Percentiles rank a stretch among this genome's conserved stretches.
phyloP scores from a whole-genome alignment of 2,113 vertebrate species.

The Seriola dumerili region DNA sequence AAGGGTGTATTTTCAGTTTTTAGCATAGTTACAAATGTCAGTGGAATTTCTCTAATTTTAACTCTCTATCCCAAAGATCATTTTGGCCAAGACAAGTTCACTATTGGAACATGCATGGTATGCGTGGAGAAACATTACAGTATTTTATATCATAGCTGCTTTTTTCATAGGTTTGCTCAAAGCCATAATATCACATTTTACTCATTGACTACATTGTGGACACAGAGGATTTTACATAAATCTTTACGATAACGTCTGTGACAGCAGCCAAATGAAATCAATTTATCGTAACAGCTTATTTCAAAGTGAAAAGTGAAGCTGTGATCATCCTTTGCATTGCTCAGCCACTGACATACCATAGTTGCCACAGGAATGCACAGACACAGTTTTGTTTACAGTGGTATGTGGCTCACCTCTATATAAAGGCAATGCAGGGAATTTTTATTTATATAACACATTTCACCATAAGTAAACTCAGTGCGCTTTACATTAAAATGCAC shows the following conservation, averaged over 20 bases:
- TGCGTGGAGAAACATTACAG: background rate
- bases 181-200: background rate
- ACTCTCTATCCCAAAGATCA: background rate
- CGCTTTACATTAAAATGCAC: background rate
- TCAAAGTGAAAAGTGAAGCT: background rate
- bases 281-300: constrained; percentile 20
- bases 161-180: too few species aligned
- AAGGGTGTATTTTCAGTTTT: background rate
- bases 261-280: background rate
- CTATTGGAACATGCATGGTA: background rate
- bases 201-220: background rate
- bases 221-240: background rate
- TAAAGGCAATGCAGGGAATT: background rate
- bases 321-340: constrained; percentile 1
- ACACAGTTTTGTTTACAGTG: constrained; percentile 34
- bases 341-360: constrained; percentile 15
- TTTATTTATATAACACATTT: constrained; percentile 35
- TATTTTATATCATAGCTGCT: background rate
- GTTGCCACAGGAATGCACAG: constrained; percentile 43
- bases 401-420: constrained; percentile 23
- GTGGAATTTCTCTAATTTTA: too few species aligned
- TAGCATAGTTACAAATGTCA: background rate
- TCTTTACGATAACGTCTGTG: background rate
- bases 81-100: background rate
- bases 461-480: background rate